Percentiles rank a stretch among this genome's conserved stretches.
Evolutionary conservation across 1,140 invertebrate species (phyloP).

Genomic region (Arion vulgaris): DNA sequence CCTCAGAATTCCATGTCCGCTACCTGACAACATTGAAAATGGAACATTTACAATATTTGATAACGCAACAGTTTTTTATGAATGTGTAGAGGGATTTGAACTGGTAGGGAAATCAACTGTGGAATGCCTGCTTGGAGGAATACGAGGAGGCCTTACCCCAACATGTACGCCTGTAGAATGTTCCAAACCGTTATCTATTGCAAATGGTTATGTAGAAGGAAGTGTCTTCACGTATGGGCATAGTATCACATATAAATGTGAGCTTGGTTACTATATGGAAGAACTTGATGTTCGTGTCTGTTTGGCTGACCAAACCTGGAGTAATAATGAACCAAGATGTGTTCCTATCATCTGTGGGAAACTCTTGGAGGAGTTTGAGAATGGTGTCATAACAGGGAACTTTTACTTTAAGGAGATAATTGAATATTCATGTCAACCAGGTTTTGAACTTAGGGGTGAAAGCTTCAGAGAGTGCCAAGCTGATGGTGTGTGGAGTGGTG

Average conservation of each 20-base stretch:
- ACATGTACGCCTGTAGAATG: conserved; percentile 75
- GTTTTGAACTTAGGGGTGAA: conserved; percentile 66
- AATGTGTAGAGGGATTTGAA: conserved; percentile 61
- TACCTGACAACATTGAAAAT: conserved; percentile 78
- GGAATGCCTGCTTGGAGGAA: conserved; percentile 63
- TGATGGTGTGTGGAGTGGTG: conserved; percentile 84
- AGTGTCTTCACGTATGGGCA: conserved; percentile 70
- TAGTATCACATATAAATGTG: conserved; percentile 84
- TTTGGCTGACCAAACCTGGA: conserved; percentile 85
- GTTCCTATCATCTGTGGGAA: conserved; percentile 48
- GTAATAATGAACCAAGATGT: conserved; percentile 73
- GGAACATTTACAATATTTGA: conserved; percentile 80
- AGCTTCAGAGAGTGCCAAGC: conserved; percentile 85
- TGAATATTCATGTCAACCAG: conserved; percentile 65
- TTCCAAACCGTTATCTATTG: conserved; percentile 41
- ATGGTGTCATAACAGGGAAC: conserved; percentile 66
- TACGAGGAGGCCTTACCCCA: conserved; percentile 77
- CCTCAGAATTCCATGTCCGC: conserved; percentile 69
- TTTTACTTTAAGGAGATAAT: conserved; percentile 8
- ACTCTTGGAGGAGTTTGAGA: conserved; percentile 50
- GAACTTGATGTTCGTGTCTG: conserved; percentile 77
- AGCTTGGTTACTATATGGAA: conserved; percentile 42
- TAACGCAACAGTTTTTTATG: conserved; percentile 80
- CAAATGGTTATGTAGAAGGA: conserved; percentile 45
- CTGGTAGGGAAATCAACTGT: conserved; percentile 55